Evolutionary conservation across 2,797 vertebrate genomes (phyloP).

Genomic region (Poliocrania exsul): DNA sequence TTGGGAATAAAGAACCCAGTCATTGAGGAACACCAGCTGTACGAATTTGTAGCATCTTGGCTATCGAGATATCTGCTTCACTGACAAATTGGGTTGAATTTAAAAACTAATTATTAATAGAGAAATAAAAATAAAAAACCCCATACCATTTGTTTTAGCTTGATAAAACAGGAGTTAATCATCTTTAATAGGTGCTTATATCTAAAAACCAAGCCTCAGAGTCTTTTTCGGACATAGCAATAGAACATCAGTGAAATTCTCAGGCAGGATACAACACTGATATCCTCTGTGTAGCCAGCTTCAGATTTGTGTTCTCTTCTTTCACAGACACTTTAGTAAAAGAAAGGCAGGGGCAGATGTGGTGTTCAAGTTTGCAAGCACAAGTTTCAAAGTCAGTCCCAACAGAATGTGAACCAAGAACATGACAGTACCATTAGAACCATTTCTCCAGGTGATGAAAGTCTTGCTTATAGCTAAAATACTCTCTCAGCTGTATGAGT

Average conservation of each 20-base stretch:
- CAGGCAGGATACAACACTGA: background rate
- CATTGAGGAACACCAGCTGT: background rate
- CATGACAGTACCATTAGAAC: background rate
- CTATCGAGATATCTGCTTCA: background rate
- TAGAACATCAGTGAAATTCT: background rate
- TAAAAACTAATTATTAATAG: background rate
- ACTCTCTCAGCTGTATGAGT: background rate
- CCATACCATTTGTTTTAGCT: background rate
- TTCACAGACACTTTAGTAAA: background rate
- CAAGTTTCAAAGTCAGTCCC: background rate
- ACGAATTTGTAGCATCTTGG: background rate
- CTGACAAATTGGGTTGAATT: background rate
- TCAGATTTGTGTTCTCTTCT: background rate
- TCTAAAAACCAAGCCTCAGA: background rate
- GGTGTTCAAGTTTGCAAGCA: background rate
- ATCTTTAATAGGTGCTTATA: background rate
- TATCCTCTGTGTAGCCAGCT: background rate
- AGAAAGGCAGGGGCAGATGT: background rate
- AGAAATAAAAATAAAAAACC: background rate
- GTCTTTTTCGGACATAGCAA: background rate
- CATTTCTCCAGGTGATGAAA: background rate
- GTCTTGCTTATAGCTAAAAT: background rate
- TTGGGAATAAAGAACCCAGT: background rate
- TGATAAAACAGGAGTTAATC: background rate
- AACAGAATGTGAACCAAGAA: background rate